Percentiles rank a stretch among this genome's conserved stretches.
These are phyloP conservation scores for Caenorhabditis angaria DNA, from an alignment of 2,888 invertebrate species.

Conservation along the genomic window DNA sequence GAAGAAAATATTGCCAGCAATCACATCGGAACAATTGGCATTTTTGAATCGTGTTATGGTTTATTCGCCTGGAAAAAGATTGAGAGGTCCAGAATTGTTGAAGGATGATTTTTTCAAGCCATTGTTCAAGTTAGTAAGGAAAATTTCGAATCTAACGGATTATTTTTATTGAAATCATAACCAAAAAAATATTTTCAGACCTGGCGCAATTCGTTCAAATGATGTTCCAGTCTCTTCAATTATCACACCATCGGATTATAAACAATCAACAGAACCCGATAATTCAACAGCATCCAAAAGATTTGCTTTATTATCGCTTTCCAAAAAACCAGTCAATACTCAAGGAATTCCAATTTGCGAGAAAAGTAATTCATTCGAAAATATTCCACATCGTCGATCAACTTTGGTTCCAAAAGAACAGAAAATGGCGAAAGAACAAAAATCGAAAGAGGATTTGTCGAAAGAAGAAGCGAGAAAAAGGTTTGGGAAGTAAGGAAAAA, in stretches of 20 bases:
- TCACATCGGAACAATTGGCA: constrained; percentile 35
- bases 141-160: too few species aligned
- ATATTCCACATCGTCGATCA: constrained; percentile 24
- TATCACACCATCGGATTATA: constrained; percentile 42
- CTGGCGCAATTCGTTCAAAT: constrained; percentile 42
- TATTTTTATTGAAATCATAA: too few species aligned
- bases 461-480: constrained; percentile 22
- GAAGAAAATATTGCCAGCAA: constrained; percentile 27
- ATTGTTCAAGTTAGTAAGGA: constrained; percentile 25
- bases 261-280: constrained; percentile 31
- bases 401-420: constrained; percentile 40
- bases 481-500: constrained; percentile 7
- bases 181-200: constrained; percentile 26
- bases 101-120: constrained; percentile 49
- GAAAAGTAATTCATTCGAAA: constrained; percentile 41
- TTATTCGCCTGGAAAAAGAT: constrained; percentile 52
- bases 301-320: constrained; percentile 12
- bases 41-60: constrained; percentile 52
- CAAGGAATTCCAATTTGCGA: constrained; percentile 38
- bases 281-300: constrained; percentile 13
- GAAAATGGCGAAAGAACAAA: constrained; percentile 31
- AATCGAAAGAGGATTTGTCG: constrained; percentile 38
- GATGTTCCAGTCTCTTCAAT: constrained; percentile 44
- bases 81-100: constrained; percentile 47
- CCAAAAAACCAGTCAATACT: constrained; percentile 13